Evolutionary conservation across 1,140 invertebrate species (phyloP).

Genomic region (Drosophila ficusphila): DNA sequence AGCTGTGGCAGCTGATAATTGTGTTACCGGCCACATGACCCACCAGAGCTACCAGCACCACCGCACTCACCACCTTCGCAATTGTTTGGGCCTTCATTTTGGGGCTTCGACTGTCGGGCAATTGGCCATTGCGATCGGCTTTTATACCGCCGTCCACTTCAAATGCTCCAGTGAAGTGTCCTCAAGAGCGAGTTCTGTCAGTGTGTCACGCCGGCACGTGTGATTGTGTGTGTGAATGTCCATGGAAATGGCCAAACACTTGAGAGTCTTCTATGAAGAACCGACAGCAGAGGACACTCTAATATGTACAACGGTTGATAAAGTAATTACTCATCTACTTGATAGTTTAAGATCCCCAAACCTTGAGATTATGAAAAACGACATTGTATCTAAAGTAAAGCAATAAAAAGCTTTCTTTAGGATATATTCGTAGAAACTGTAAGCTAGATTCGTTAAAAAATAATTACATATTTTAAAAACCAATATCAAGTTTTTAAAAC

Average conservation of each 20-base stretch:
- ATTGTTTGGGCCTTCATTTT: slow-evolving; percentile 59
- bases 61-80: slow-evolving; percentile 15
- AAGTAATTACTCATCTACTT: background rate
- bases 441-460: too few species aligned
- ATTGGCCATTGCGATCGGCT: slow-evolving; percentile 38
- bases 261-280: slow-evolving; percentile 17
- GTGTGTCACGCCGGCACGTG: too few species aligned
- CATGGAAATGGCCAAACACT: slow-evolving; percentile 40
- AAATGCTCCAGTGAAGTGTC: slow-evolving; percentile 49
- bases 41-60: slow-evolving; percentile 31
- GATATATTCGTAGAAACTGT: too few species aligned
- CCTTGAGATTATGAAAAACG: background rate
- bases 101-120: slow-evolving; percentile 34
- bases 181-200: slow-evolving; percentile 31
- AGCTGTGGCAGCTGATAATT: slow-evolving; percentile 60
- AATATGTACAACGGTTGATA: background rate
- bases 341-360: background rate
- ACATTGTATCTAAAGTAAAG: background rate
- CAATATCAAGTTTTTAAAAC: too few species aligned
- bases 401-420: background rate
- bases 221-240: slow-evolving; percentile 1
- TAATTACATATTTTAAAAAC: too few species aligned
- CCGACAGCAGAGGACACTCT: slow-evolving; percentile 19
- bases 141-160: slow-evolving; percentile 59
- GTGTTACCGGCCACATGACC: slow-evolving; percentile 38